Conservation (phyloP, 2,113 vertebrate species). For the Crotophaga sulcirostris region DNA sequence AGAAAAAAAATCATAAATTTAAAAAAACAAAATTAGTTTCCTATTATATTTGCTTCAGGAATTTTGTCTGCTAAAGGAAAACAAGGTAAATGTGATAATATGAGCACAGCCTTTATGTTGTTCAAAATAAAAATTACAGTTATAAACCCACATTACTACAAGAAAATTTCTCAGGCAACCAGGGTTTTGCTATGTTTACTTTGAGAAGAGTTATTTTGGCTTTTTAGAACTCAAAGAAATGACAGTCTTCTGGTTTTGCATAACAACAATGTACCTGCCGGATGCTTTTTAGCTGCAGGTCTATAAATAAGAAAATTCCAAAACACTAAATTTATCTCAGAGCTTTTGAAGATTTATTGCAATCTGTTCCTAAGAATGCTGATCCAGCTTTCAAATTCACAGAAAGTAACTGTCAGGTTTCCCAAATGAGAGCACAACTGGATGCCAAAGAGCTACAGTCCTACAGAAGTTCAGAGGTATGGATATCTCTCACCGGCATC, state of each 20-base stretch:
- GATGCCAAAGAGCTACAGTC: not conserved
- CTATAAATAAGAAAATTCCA: conserved; percentile 13
- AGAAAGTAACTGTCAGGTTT: not conserved
- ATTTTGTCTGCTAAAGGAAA: not conserved
- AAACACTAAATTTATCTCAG: not conserved
- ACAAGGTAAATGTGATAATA: not conserved
- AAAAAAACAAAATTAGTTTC: not conserved
- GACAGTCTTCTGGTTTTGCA: not conserved
- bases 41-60: not conserved
- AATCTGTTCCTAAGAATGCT: conserved; percentile 23
- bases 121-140: not conserved
- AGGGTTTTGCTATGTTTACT: not conserved
- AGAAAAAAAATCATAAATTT: not conserved
- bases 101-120: not conserved
- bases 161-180: not conserved
- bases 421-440: not conserved
- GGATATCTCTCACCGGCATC: not conserved
- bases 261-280: conserved; percentile 30
- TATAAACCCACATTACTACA: not conserved
- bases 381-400: conserved; percentile 12
- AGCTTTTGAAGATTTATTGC: conserved; percentile 34
- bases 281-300: not conserved
- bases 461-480: not conserved
- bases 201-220: not conserved
- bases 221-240: conserved; percentile 3